Conservation (phyloP, 2,888 invertebrate species). For the Plagiodera versicolora region DNA sequence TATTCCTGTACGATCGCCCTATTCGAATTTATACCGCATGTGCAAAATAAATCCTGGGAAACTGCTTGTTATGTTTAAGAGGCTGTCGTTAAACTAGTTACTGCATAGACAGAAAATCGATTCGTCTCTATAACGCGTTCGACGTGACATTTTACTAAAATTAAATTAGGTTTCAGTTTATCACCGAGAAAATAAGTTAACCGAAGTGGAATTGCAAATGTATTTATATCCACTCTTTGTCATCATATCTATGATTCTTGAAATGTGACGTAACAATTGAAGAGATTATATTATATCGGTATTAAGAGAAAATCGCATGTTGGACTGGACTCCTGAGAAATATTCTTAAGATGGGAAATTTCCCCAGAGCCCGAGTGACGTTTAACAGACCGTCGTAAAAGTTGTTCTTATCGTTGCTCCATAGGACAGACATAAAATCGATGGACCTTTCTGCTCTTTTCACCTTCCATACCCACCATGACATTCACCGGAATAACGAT, state of each 20-base stretch:
- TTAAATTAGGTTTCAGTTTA: background rate
- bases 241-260: too few relatives aligned
- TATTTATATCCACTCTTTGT: too few relatives aligned
- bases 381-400: background rate
- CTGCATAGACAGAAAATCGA: background rate
- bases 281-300: too few relatives aligned
- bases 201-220: too few relatives aligned
- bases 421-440: background rate
- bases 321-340: background rate
- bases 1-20: too few relatives aligned
- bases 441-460: background rate
- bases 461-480: background rate
- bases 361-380: background rate
- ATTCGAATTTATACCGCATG: too few relatives aligned
- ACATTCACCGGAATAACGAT: background rate
- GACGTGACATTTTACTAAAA: background rate
- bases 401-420: background rate
- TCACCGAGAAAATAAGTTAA: background rate
- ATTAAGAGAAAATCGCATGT: background rate
- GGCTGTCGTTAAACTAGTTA: background rate
- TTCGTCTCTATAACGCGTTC: background rate
- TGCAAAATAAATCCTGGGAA: too few relatives aligned
- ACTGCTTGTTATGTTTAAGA: background rate
- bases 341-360: background rate
- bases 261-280: too few relatives aligned